Base-by-base conservation (phyloP, 2,113 vertebrate species). In the Equus przewalskii region DNA sequence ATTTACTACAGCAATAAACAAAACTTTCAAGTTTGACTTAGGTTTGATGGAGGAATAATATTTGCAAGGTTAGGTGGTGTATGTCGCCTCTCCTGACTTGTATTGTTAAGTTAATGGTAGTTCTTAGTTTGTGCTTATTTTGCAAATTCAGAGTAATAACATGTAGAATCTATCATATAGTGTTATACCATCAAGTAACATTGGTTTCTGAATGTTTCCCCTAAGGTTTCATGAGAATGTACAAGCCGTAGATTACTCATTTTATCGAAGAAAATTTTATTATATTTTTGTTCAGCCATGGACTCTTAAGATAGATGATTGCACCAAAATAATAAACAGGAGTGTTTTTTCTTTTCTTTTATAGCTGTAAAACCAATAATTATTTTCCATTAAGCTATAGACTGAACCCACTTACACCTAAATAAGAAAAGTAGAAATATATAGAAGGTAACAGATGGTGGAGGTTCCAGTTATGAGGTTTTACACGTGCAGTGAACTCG, bases 391-490 rank as follows among this genome's bases (percentile, higher is more conserved):
- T 95, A 91, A 78, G 28, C 73, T 92, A 11, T 9, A 69, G 24
- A 80, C 33, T 4, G 14, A 96, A 3, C 64, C 69, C 21, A 73
- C 64, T 78, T n/a, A 54, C 28, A 86, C 67, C 93, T 89, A 62
- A 91, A 11, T 79, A 83, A 96, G 79, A 82, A 70, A 85, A 97
- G 96, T 98, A 96, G 90, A 97, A 95, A 75, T 96, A 97, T 95
- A 65, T 72, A 76, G 70, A 90, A 84, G n/a, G 87, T 84, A 92
- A 90, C 98, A 98, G 95, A 96, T 95, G 90, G 97, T 41, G 36
- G 86, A 87, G 64, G 75, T 44, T 96, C 94, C 19, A 14, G 94
- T 98, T 98, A 96, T 98, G 95, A 96, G 97, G 97, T 98, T 98
- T 98, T 97, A 97, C 95, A 97, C 92, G 97, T 96, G 91, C 95